Conservation (phyloP, 2,797 vertebrate genomes). For the Sphenopsis melanotis region DNA sequence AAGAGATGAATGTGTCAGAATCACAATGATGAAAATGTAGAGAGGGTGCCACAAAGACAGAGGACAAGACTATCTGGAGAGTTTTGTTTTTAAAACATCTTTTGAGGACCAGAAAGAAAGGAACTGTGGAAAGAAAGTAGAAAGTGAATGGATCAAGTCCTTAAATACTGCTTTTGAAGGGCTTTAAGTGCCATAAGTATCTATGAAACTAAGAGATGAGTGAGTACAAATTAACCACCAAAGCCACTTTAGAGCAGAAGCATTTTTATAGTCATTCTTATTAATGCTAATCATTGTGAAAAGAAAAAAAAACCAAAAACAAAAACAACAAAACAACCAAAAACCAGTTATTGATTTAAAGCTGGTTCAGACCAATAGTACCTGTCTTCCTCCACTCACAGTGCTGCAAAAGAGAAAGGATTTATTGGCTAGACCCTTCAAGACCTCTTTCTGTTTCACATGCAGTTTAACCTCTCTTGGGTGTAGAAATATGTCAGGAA, state of each 20-base stretch:
- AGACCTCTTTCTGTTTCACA: neutral
- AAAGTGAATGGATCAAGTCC: slow-evolving; percentile 26
- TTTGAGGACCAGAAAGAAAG: neutral
- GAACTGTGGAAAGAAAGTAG: slow-evolving; percentile 8
- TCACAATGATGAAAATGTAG: neutral
- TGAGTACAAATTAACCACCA: slow-evolving; percentile 45
- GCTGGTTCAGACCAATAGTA: neutral
- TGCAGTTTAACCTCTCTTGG: neutral
- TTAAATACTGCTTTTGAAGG: slow-evolving; percentile 54
- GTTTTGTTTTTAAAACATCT: slow-evolving; percentile 28
- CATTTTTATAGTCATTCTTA: slow-evolving; percentile 39
- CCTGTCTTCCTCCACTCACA: neutral
- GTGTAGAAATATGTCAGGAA: neutral
- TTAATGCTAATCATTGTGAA: neutral
- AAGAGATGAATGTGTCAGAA: neutral
- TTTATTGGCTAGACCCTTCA: neutral
- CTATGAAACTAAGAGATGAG: slow-evolving; percentile 52
- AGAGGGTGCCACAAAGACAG: neutral
- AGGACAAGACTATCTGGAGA: neutral
- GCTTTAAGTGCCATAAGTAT: slow-evolving; percentile 44
- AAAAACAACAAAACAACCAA: neutral
- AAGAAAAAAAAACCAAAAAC: neutral
- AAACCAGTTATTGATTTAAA: slow-evolving; percentile 26
- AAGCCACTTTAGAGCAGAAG: slow-evolving; percentile 25
- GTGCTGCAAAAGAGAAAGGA: neutral